Evolutionary conservation across 2,888 invertebrate genomes (phyloP).

Genomic region (Andrena haemorrhoa): DNA sequence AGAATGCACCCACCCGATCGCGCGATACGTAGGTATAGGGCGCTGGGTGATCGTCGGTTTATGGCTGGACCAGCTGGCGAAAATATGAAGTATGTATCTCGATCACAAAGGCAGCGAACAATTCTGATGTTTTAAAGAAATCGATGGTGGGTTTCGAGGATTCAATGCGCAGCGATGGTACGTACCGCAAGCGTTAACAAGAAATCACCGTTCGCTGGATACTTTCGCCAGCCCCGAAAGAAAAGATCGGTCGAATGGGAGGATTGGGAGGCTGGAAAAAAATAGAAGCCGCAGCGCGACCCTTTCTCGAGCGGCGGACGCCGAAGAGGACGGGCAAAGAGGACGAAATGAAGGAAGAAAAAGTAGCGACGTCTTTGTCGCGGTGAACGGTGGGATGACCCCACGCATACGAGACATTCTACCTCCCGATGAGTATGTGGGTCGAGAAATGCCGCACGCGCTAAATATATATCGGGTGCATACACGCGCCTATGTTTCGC

Average conservation of each 20-base stretch:
- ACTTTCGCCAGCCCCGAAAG: background rate
- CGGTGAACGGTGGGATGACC: conserved; percentile 71
- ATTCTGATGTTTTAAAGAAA: too few species aligned
- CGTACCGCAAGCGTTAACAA: background rate
- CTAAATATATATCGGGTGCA: conserved; percentile 78
- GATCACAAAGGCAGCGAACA: too few species aligned
- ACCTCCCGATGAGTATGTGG: conserved; percentile 81
- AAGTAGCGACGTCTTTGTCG: conserved; percentile 60
- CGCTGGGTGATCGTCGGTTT: background rate
- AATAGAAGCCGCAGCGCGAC: conserved; percentile 24
- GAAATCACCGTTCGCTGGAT: background rate
- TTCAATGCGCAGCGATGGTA: background rate
- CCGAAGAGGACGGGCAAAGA: conserved; percentile 2
- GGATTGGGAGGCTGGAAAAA: conserved; percentile 13
- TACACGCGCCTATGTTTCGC: conserved; percentile 53
- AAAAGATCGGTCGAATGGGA: conserved; percentile 5
- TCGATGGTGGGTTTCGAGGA: background rate
- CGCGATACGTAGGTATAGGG: background rate
- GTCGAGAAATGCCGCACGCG: conserved; percentile 82
- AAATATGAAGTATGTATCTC: too few species aligned
- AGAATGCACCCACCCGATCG: conserved; percentile 33
- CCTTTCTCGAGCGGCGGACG: conserved; percentile 4
- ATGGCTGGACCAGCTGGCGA: background rate
- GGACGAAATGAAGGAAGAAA: conserved; percentile 18
- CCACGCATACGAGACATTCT: conserved; percentile 79